Conservation (phyloP, 2,797 vertebrate species). For the Rousettus madagascariensis region DNA sequence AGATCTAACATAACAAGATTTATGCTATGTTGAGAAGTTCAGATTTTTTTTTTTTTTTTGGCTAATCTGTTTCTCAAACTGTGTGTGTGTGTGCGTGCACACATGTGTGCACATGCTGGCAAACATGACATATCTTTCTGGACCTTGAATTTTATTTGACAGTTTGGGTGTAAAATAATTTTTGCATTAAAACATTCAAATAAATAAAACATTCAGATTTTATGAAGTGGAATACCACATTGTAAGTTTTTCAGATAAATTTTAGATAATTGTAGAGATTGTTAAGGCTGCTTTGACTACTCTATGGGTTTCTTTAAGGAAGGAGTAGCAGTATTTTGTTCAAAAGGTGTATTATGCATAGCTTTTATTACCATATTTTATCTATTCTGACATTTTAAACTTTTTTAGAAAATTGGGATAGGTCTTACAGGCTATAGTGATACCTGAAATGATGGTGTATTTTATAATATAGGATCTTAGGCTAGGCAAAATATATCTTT, state of each 20-base stretch:
- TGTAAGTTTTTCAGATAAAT: not conserved
- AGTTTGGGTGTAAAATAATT: not conserved
- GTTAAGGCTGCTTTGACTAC: not conserved
- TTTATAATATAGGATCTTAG: conserved; percentile 11
- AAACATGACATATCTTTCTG: not conserved
- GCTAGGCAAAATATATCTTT: not conserved
- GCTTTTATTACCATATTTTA: not conserved
- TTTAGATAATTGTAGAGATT: conserved; percentile 23
- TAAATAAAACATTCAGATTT: not conserved
- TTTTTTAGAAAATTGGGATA: not conserved
- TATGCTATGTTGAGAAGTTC: no score
- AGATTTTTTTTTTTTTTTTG: not conserved
- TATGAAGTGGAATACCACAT: not conserved
- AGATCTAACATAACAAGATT: not conserved
- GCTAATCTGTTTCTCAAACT: not conserved
- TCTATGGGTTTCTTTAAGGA: conserved; percentile 15
- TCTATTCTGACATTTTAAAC: not conserved
- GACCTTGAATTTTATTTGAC: conserved; percentile 8
- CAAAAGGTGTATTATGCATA: not conserved
- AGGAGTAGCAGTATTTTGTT: not conserved
- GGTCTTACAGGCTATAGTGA: not conserved
- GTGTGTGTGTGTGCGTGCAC: not conserved
- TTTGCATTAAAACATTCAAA: not conserved
- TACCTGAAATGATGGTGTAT: not conserved
- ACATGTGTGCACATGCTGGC: not conserved